Evolutionary conservation across 2,113 vertebrate species (phyloP).

Genomic region (Nothocercus nigrocapillus): DNA sequence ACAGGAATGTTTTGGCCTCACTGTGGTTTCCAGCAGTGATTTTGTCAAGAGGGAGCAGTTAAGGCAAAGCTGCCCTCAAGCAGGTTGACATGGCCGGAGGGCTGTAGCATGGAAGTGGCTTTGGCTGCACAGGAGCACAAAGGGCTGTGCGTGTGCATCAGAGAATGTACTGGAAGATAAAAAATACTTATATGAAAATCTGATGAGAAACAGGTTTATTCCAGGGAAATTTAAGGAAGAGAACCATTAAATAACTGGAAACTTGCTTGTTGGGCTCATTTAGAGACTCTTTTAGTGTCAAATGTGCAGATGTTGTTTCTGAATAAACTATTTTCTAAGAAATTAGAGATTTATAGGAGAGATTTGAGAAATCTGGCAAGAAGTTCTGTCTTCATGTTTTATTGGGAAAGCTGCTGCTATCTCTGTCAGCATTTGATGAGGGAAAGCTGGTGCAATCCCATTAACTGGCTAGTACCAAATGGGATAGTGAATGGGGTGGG

Average conservation of each 20-base stretch:
- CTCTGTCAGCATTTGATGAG: background rate
- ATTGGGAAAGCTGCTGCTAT: background rate
- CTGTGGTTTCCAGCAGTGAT: background rate
- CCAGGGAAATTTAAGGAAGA: background rate
- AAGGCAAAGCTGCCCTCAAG: background rate
- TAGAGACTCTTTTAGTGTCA: background rate
- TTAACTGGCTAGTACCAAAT: background rate
- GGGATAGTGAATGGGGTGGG: rapidly evolving
- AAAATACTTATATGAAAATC: rapidly evolving
- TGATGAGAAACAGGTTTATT: background rate
- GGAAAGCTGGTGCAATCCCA: background rate
- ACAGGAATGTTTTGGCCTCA: background rate
- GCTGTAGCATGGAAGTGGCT: background rate
- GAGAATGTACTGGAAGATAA: rapidly evolving
- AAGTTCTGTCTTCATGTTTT: background rate
- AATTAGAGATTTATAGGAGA: background rate
- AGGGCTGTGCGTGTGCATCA: background rate
- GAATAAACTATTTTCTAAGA: background rate
- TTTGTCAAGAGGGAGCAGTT: background rate
- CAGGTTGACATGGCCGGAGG: background rate
- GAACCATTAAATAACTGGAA: background rate
- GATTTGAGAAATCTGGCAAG: background rate
- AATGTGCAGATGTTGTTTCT: rapidly evolving
- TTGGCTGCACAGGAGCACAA: background rate
- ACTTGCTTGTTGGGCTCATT: background rate